Base-by-base conservation (phyloP, 2,888 invertebrate genomes). In the Elysia crispata region DNA sequence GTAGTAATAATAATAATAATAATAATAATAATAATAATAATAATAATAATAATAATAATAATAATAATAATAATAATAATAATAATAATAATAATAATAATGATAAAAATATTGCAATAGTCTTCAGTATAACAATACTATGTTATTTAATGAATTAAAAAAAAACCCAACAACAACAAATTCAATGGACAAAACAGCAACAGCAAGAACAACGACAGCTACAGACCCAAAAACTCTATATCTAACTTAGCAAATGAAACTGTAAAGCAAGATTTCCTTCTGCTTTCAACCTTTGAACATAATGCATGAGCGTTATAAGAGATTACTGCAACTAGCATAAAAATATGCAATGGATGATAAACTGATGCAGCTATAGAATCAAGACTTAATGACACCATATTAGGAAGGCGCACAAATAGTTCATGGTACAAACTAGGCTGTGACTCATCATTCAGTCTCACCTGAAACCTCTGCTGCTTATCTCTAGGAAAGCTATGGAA, bases 401-500 rank as follows among this genome's bases (percentile, higher is more conserved):
- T 6, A 41, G 41, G 41, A 41, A 41, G 41, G 41, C 5, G 41
- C n/a, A n/a, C n/a, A n/a, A n/a, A n/a, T n/a, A n/a, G n/a, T n/a
- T n/a, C n/a, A n/a, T n/a, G n/a, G n/a, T n/a, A n/a, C n/a, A n/a
- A n/a, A n/a, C n/a, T n/a, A n/a, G n/a, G n/a, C n/a, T n/a, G n/a
- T n/a, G n/a, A n/a, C n/a, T n/a, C n/a, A n/a, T n/a, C n/a, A n/a
- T 41, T 3, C 5, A 41, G 3, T 41, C 41, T 41, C 85, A 91
- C 91, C 89, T 90, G 89, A 72, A 87, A 85, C 79, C 89, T 88
- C 78, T 90, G 84, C n/a, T 83, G 69, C 76, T 89, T 90, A 81
- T 92, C 90, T 73, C 86, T 86, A 8, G 91, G 89, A 72, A 90
- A 88, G 69, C 87, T 86, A 79, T 87, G 84, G 83, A 90, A 91